phyloP scores from a whole-genome alignment of 2,113 vertebrate genomes.

The Entosphenus tridentatus region DNA sequence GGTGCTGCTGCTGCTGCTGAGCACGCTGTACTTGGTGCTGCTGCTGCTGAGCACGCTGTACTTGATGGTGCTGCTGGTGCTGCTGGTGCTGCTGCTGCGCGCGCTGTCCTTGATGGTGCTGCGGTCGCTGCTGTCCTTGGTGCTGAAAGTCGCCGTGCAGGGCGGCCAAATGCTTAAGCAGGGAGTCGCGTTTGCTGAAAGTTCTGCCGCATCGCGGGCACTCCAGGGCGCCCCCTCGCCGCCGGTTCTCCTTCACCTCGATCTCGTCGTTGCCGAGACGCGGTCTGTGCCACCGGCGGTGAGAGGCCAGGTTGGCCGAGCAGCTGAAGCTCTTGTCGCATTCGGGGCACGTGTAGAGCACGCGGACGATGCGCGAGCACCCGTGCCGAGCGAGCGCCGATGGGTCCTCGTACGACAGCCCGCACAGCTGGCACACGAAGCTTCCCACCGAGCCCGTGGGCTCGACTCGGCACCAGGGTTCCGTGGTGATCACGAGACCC shows the following conservation, averaged over 20 bases:
- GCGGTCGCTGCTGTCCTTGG: too few species aligned
- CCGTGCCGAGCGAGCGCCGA: constrained; percentile 19
- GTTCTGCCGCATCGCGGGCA: constrained; percentile 17
- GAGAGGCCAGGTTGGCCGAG: constrained; percentile 21
- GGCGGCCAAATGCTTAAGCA: constrained; percentile 17
- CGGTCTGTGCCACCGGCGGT: constrained; percentile 22
- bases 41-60: too few species aligned
- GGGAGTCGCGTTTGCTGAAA: constrained; percentile 17
- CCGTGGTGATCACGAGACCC: neutral
- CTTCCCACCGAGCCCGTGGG: constrained; percentile 13
- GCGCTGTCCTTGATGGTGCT: too few species aligned
- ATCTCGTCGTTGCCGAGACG: neutral
- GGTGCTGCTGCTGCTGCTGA: too few species aligned
- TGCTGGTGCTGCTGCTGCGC: too few species aligned
- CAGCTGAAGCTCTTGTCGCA: constrained; percentile 22
- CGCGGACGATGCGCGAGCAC: constrained; percentile 19
- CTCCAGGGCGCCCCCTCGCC: constrained; percentile 6
- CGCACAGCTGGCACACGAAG: constrained; percentile 21
- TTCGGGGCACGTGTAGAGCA: constrained; percentile 20
- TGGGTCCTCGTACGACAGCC: constrained; percentile 16
- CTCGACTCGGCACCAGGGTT: constrained; percentile 3
- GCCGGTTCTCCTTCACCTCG: constrained; percentile 11
- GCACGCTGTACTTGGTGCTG: too few species aligned
- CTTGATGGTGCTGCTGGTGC: too few species aligned
- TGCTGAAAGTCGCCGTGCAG: too few species aligned